Conservation (phyloP, 1,140 invertebrate species). For the Rhyacophila brunnea region DNA sequence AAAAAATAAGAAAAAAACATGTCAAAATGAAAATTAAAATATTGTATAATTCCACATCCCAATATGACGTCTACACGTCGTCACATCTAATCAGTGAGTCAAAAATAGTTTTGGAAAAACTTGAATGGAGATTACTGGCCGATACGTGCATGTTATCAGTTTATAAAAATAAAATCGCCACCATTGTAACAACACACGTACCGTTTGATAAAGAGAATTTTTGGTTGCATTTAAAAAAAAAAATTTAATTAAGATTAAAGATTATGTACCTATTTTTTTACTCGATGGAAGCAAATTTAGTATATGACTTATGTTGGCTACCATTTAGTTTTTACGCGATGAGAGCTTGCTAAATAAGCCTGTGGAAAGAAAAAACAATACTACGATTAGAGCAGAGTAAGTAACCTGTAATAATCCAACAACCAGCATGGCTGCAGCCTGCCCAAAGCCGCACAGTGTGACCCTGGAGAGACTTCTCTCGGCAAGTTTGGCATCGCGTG, state of each 20-base stretch:
- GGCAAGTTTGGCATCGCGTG: conserved; percentile 74
- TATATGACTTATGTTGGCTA: not conserved
- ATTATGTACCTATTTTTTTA: not conserved
- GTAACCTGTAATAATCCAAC: conserved; percentile 59
- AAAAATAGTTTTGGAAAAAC: too few relatives aligned
- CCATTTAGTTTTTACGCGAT: not conserved
- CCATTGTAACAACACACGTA: too few relatives aligned
- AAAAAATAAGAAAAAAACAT: too few relatives aligned
- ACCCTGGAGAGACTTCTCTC: conserved; percentile 75
- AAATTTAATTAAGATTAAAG: not conserved
- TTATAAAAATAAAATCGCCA: too few relatives aligned
- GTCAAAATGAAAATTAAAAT: too few relatives aligned
- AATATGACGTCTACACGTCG: too few relatives aligned
- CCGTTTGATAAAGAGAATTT: not conserved
- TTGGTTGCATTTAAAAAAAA: not conserved
- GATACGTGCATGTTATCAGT: too few relatives aligned
- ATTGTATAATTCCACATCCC: too few relatives aligned
- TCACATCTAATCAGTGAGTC: too few relatives aligned
- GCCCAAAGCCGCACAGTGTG: conserved; percentile 69
- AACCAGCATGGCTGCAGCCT: conserved; percentile 67
- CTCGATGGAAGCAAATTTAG: not conserved
- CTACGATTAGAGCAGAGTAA: not conserved
- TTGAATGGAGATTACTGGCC: too few relatives aligned
- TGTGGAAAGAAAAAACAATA: not conserved
- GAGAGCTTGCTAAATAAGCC: not conserved